Conservation (phyloP, 2,113 vertebrate genomes). For the Thalassarche chlororhynchos region DNA sequence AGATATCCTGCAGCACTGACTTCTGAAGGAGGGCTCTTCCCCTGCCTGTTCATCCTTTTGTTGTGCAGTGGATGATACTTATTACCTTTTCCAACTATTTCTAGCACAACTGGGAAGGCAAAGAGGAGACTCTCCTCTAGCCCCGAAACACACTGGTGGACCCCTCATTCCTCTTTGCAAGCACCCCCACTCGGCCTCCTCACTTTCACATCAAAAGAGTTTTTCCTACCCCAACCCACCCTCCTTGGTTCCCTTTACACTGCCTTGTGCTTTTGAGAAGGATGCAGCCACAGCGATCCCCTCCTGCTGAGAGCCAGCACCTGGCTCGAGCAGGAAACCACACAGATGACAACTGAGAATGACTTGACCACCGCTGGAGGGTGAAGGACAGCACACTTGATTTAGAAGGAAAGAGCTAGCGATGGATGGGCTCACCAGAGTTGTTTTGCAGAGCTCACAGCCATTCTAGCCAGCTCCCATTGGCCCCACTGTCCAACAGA, state of each 20-base stretch:
- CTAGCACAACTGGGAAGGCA: background rate
- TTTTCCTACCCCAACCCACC: background rate
- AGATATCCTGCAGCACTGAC: background rate
- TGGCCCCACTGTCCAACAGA: background rate
- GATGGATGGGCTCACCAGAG: background rate
- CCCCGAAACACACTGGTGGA: too few relatives aligned
- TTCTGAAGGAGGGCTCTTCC: background rate
- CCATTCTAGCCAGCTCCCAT: background rate
- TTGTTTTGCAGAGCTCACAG: background rate
- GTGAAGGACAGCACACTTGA: rapidly evolving
- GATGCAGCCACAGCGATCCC: background rate
- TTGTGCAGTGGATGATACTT: too few relatives aligned
- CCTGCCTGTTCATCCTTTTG: background rate
- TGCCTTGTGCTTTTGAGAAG: too few relatives aligned
- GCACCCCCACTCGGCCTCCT: background rate
- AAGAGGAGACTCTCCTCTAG: background rate
- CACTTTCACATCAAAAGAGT: background rate
- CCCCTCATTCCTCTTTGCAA: background rate
- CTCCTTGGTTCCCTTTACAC: background rate
- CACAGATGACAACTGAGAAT: rapidly evolving
- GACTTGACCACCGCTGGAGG: background rate
- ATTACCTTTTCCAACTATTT: background rate
- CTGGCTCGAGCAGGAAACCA: background rate
- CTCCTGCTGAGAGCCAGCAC: background rate
- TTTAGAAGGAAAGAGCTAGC: background rate